These are phyloP conservation scores for Lutjanus campechanus DNA, from an alignment of 2,797 vertebrate genomes.

Conservation along the genomic window DNA sequence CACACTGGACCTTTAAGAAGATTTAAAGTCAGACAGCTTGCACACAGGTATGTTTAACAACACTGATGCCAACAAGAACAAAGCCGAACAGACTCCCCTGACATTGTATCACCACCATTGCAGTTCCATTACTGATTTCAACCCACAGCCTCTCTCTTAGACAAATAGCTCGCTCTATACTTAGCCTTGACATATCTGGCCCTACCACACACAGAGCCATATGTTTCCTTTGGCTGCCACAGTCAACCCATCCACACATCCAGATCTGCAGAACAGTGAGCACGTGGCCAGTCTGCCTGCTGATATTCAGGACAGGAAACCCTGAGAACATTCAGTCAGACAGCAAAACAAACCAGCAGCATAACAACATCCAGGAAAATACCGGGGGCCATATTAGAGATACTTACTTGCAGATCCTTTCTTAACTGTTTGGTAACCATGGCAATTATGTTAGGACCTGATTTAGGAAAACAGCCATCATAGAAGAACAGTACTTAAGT, in stretches of 20 bases:
- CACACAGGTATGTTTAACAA: constrained; percentile 51
- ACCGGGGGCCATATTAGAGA: not conserved
- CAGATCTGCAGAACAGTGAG: constrained; percentile 61
- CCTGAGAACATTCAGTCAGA: constrained; percentile 33
- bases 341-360: constrained; percentile 36
- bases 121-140: constrained; percentile 61
- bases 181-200: constrained; percentile 73
- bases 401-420: too few species aligned
- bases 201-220: constrained; percentile 80
- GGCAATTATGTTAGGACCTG: too few species aligned
- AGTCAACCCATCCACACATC: constrained; percentile 55
- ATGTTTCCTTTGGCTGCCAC: constrained; percentile 72
- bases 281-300: constrained; percentile 36
- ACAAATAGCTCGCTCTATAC: constrained; percentile 74
- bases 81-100: constrained; percentile 52
- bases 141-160: constrained; percentile 48
- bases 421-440: too few species aligned
- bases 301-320: constrained; percentile 54
- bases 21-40: constrained; percentile 34
- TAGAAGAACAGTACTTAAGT: too few species aligned
- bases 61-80: constrained; percentile 54
- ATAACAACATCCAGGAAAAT: constrained; percentile 30
- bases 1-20: not conserved
- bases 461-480: too few species aligned
- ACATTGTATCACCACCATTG: constrained; percentile 47